Base-by-base conservation (phyloP, 2,888 invertebrate species). In the Drosophila meridiana region DNA sequence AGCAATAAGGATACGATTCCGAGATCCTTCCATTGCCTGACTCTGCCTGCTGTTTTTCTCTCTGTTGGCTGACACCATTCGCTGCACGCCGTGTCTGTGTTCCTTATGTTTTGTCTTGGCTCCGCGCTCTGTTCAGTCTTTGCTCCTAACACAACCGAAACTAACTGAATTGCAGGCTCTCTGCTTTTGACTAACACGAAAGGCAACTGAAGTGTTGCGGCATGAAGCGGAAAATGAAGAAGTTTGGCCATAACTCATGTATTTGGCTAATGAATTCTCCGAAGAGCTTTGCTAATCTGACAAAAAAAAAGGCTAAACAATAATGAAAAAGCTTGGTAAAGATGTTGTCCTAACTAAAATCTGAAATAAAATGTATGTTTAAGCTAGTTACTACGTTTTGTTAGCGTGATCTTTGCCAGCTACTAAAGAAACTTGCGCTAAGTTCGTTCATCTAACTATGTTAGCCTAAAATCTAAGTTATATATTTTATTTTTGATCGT, bases 1-100 rank as follows among this genome's bases (percentile, higher is more conserved):
- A 96, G 96, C 91, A 78, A 70, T 64, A 57, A 58, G 76, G 79
- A 79, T 64, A 30, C 42, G 36, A 56, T 50, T 50, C 40, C n/a
- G 40, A 55, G 55, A 58, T 68, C 50, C 63, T 45, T 71, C 75
- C 71, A 83, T 76, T 75, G 77, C 64, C 55, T 66, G 68, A 55
- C 60, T 67, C 62, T 67, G 61, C 67, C 66, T 78, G 56, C 14
- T 56, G 45, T 40, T 63, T 63, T 53, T 60, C 38, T 66, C 47
- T 58, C 73, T 76, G 59, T 76, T 76, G 50, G 65, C 42, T 42
- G 43, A 73, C 73, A 73, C 66, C 50, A 61, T 57, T 63, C 62
- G 75, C 75, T 70, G 78, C 80, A 62, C 72, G 70, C 66, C 80
- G 70, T 62, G 32, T 62, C 58, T 55, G 34, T 47, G 30, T 36